Conservation (phyloP, 2,113 vertebrate genomes). For the Trematocara unimaculatum region DNA sequence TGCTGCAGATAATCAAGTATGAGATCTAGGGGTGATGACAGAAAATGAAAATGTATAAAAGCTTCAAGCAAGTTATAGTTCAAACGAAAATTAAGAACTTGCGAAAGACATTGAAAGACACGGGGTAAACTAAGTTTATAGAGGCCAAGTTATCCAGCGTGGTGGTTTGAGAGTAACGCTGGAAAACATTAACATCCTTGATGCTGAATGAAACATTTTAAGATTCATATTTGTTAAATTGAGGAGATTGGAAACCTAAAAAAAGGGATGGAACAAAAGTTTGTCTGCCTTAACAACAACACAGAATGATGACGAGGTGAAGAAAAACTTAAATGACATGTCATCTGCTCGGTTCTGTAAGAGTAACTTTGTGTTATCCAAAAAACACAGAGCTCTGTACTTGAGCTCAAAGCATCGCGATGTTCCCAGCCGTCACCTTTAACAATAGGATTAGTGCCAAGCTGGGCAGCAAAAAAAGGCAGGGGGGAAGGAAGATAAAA, state of each 20-base stretch:
- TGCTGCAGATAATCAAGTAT: constrained; percentile 19
- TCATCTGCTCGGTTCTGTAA: neutral
- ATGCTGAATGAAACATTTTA: neutral
- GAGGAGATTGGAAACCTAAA: neutral
- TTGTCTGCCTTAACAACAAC: neutral
- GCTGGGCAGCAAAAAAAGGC: neutral
- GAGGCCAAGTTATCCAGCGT: neutral
- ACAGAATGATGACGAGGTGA: neutral
- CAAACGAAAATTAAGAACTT: neutral
- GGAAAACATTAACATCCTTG: neutral
- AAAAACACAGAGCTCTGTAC: neutral
- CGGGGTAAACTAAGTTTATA: neutral
- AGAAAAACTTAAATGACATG: constrained; percentile 5
- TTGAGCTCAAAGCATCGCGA: neutral
- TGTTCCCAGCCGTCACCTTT: constrained; percentile 32
- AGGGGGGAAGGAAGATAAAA: constrained; percentile 20
- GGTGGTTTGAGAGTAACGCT: neutral
- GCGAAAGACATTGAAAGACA: constrained; percentile 25
- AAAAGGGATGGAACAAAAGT: neutral
- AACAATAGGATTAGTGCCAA: constrained; percentile 47
- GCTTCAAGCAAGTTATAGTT: constrained; percentile 28
- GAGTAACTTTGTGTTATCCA: constrained; percentile 14
- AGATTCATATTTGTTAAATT: neutral
- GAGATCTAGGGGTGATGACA: constrained; percentile 26
- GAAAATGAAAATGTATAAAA: constrained; percentile 27